Evolutionary conservation across 2,113 vertebrate species (phyloP), one percentile per base, ranked within the genome.

Genomic region (Cyphomyrus discorhynchus): DNA sequence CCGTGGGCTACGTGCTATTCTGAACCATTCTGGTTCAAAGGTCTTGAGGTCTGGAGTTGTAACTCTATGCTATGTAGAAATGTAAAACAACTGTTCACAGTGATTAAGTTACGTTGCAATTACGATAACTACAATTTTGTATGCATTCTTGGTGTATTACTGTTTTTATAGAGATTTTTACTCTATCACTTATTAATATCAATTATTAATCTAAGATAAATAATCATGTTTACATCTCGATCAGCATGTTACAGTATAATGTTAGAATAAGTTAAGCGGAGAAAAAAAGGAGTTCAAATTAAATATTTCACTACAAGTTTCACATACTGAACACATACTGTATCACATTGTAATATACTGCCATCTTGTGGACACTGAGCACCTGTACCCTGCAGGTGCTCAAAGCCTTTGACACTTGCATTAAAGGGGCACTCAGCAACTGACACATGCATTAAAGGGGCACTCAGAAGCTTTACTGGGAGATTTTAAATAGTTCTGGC

Each of bases 331-430:
- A 24, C 2, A 47, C 17, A n/a, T 47, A n/a, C n/a, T n/a, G n/a
- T n/a, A 45, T 42, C 45, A 46, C 4, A 21, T 84, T 47, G 39
- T n/a, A 9, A 47, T 84, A 86, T 53, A 52, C 45, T 53, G 85
- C 85, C 85, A 86, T 35, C 85, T 86, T 17, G 85, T 86, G 85
- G 27, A 35, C 85, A 86, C 19, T 86, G 13, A 52, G 49, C 74
- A 19, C 11, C 15, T 2, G 70, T 39, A 8, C 35, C 74, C 15
- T 35, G 19, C 77, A 31, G n/a, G n/a, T 66, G n/a, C 24, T 27
- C 8, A 27, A 66, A 66, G 0, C 24, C 58, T 66, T 66, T 62
- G 24, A 62, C 58, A 27, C 24, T 3, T n/a, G 8, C 24, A 3
- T 66, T 66, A 66, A n/a, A 27, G 58, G 56, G 24, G 1, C 58